Conservation (phyloP, 2,888 invertebrate genomes). For the Stratiomys singularior region DNA sequence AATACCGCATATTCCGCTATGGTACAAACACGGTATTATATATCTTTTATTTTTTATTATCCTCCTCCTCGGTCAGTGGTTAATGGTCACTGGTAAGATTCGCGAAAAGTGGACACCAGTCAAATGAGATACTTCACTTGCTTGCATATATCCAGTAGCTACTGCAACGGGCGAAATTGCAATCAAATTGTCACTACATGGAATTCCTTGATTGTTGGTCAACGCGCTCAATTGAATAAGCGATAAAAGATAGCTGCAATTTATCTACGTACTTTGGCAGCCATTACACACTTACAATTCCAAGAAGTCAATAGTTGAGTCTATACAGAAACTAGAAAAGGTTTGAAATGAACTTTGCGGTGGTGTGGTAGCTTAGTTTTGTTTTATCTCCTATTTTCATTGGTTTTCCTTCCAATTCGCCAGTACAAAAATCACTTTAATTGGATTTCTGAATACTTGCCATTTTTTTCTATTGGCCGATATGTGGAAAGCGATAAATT, state of each 20-base stretch:
- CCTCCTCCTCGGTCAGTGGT: constrained; percentile 11
- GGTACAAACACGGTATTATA: not conserved
- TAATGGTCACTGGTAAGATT: not conserved
- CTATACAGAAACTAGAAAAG: no score
- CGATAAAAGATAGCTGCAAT: not conserved
- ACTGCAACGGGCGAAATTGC: not conserved
- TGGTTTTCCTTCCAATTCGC: not conserved
- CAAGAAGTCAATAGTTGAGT: not conserved
- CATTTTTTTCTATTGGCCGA: not conserved
- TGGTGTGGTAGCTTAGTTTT: no score
- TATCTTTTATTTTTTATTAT: not conserved
- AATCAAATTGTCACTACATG: constrained; percentile 11
- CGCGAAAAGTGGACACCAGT: not conserved
- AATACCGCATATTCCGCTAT: no score
- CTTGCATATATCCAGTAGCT: not conserved
- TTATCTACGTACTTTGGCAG: not conserved
- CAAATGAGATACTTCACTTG: constrained; percentile 2
- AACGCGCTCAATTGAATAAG: not conserved
- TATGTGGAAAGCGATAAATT: constrained; percentile 2
- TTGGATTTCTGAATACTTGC: not conserved
- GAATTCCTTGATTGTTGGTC: constrained; percentile 5
- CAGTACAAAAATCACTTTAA: constrained; percentile 4
- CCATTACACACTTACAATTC: not conserved
- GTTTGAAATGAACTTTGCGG: no score
- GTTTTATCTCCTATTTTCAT: no score